Conservation (phyloP, 2,113 vertebrate genomes). For the Xyliphius kryptos region DNA sequence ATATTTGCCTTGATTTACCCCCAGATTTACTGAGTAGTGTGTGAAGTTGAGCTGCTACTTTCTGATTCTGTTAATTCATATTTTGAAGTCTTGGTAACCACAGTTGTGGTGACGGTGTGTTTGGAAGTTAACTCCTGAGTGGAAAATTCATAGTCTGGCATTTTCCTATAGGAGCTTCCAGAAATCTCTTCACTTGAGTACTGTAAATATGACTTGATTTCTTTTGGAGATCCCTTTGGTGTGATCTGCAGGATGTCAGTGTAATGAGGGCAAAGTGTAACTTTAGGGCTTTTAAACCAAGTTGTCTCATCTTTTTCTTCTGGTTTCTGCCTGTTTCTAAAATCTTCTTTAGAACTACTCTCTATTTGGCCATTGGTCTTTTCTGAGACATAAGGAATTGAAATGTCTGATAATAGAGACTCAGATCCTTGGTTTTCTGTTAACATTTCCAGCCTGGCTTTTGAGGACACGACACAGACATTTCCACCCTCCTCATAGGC, state of each 20-base stretch:
- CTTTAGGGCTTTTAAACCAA: conserved; percentile 73
- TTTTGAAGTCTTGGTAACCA: conserved; percentile 55
- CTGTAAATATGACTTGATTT: conserved; percentile 44
- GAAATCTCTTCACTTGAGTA: conserved; percentile 53
- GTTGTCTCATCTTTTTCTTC: conserved; percentile 61
- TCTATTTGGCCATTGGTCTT: conserved; percentile 49
- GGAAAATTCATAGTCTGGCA: conserved; percentile 65
- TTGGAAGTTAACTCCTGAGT: conserved; percentile 51
- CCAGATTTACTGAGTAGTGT: conserved; percentile 17
- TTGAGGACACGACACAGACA: conserved; percentile 51
- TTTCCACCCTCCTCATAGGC: conserved; percentile 13
- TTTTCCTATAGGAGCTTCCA: conserved; percentile 62
- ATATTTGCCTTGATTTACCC: too few relatives aligned
- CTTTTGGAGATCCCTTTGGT: conserved; percentile 58
- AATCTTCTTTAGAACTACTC: conserved; percentile 17
- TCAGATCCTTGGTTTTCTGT: conserved; percentile 51
- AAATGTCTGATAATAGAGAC: conserved; percentile 48
- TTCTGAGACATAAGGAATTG: too few relatives aligned
- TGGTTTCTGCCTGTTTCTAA: conserved; percentile 6
- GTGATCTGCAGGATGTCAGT: conserved; percentile 62
- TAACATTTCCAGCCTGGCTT: conserved; percentile 63
- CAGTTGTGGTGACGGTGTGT: conserved; percentile 45
- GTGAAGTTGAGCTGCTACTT: conserved; percentile 25
- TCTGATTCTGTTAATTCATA: conserved; percentile 49
- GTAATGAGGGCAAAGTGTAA: conserved; percentile 68